Conservation (phyloP, 2,888 invertebrate species). For the Gastrophysa polygoni region DNA sequence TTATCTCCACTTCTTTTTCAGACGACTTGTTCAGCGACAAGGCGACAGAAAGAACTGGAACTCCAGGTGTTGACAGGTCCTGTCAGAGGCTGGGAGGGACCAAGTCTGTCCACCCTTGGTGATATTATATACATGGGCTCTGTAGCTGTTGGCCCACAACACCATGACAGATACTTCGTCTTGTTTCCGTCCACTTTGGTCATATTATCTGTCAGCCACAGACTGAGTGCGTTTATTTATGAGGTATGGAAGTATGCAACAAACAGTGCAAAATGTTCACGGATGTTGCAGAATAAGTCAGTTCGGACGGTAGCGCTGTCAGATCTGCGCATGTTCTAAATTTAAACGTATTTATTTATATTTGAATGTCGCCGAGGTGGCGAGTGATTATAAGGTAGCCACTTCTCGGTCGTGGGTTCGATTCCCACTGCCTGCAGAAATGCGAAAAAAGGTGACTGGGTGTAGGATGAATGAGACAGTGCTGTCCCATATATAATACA, state of each 20-base stretch:
- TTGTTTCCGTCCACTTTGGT: slow-evolving; percentile 89
- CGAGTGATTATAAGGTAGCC: too few species aligned
- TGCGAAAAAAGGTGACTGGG: too few species aligned
- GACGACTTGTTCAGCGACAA: slow-evolving; percentile 84
- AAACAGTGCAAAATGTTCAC: too few species aligned
- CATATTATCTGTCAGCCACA: slow-evolving; percentile 87
- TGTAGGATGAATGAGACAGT: too few species aligned
- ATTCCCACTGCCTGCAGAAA: too few species aligned
- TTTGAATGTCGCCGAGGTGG: too few species aligned
- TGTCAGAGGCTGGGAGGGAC: slow-evolving; percentile 95
- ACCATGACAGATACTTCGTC: slow-evolving; percentile 89
- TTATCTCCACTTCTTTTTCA: slow-evolving; percentile 50
- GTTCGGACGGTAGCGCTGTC: too few species aligned
- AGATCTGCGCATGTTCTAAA: too few species aligned
- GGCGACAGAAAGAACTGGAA: slow-evolving; percentile 95
- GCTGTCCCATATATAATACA: too few species aligned
- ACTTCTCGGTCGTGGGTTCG: too few species aligned
- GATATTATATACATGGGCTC: slow-evolving; percentile 93
- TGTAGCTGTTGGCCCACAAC: slow-evolving; percentile 84
- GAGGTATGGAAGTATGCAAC: slow-evolving; percentile 69
- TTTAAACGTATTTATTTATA: too few species aligned
- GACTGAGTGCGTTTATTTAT: slow-evolving; percentile 94
- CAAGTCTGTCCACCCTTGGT: slow-evolving; percentile 74
- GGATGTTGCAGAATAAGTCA: too few species aligned
- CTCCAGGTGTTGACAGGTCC: slow-evolving; percentile 93